These are phyloP conservation scores for Siniperca knerii DNA, from an alignment of 2,113 vertebrate genomes.

Conservation along the genomic window DNA sequence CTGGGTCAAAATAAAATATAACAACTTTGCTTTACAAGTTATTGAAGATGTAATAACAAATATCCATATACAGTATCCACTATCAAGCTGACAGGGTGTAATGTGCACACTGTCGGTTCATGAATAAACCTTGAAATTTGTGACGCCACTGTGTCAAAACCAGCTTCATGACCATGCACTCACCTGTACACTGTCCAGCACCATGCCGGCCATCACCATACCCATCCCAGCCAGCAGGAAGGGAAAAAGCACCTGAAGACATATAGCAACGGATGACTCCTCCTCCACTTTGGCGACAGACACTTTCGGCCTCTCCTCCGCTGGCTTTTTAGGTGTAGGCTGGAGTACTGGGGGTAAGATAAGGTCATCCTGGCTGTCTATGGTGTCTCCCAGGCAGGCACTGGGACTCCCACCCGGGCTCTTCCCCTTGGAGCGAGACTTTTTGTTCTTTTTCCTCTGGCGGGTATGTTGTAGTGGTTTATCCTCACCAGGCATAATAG, in stretches of 20 bases:
- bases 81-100: neutral
- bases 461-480: slow-evolving; percentile 84
- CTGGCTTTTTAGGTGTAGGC: slow-evolving; percentile 70
- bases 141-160: neutral
- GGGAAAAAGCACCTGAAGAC: slow-evolving; percentile 90
- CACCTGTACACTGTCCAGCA: slow-evolving; percentile 93
- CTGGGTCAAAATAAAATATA: neutral
- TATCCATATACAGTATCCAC: neutral
- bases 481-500: slow-evolving; percentile 89
- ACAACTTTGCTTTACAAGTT: neutral
- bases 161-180: slow-evolving; percentile 14
- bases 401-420: slow-evolving; percentile 73
- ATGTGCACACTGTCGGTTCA: neutral
- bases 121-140: neutral
- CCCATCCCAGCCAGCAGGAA: slow-evolving; percentile 94
- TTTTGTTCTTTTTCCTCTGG: slow-evolving; percentile 87
- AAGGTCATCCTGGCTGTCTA: slow-evolving; percentile 77
- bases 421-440: slow-evolving; percentile 81
- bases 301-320: slow-evolving; percentile 77
- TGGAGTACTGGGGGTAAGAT: slow-evolving; percentile 48
- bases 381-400: slow-evolving; percentile 47
- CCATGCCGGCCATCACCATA: slow-evolving; percentile 94
- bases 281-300: slow-evolving; percentile 80
- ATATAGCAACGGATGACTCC: slow-evolving; percentile 87
- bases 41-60: neutral